Evolutionary conservation across 2,113 vertebrate genomes (phyloP).

Genomic region (Nibea coibor): DNA sequence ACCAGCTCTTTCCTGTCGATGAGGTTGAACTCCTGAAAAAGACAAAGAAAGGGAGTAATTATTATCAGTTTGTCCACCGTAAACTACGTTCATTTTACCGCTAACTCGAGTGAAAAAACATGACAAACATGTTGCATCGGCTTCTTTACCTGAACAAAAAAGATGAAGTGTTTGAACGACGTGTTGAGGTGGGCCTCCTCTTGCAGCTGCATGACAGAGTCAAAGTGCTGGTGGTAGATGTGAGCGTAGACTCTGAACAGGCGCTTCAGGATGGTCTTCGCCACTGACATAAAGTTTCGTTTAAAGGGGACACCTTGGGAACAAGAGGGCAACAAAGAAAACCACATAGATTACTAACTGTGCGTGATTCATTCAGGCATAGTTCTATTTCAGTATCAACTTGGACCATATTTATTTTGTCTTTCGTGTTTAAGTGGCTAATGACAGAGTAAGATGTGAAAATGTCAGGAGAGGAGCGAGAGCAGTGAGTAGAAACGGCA

Average conservation of each 20-base stretch:
- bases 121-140: no score
- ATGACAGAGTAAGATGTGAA: no score
- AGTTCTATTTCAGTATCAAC: background rate
- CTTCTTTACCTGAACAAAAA: constrained; percentile 92
- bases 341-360: background rate
- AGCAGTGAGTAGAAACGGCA: no score
- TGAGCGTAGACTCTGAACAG: constrained; percentile 97
- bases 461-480: no score
- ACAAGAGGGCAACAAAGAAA: background rate
- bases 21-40: constrained; percentile 93
- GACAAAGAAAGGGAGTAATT: background rate
- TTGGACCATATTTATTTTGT: no score
- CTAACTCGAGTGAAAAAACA: background rate
- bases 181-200: constrained; percentile 98
- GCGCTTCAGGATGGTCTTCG: constrained; percentile 97
- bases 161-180: constrained; percentile 99
- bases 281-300: constrained; percentile 97
- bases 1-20: constrained; percentile 95
- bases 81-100: no score
- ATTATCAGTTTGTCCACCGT: background rate
- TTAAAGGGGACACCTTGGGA: constrained; percentile 92
- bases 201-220: constrained; percentile 95
- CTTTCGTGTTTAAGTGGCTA: no score
- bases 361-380: background rate
- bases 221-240: constrained; percentile 99